phyloP scores from a whole-genome alignment of 2,113 vertebrate genomes.

The Pardalotus punctatus region DNA sequence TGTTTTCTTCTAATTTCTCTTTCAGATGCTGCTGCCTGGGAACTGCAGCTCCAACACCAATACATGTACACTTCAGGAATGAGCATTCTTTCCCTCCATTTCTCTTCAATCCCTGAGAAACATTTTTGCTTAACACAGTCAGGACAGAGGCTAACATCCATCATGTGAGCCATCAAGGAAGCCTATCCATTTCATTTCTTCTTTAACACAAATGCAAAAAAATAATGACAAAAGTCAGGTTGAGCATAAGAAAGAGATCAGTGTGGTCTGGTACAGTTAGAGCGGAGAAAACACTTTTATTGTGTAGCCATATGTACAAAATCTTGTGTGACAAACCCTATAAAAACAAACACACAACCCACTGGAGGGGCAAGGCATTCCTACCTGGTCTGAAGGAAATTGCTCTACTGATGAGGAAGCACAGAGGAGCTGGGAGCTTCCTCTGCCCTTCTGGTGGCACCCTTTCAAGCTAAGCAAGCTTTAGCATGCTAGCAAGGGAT shows the following conservation, averaged over 20 bases:
- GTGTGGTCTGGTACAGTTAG: not conserved
- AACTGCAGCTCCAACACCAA: not conserved
- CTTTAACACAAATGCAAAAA: not conserved
- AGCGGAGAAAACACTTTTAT: not conserved
- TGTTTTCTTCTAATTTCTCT: slow-evolving; percentile 17
- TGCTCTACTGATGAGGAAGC: not conserved
- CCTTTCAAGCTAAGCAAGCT: not conserved
- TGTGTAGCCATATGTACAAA: not conserved
- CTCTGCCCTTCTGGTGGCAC: not conserved
- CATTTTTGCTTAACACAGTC: not conserved
- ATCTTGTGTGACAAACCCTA: not conserved
- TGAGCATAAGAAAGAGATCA: not conserved
- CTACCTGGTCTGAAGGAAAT: not conserved
- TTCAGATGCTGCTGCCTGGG: not conserved
- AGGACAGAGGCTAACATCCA: not conserved
- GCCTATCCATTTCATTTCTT: not conserved
- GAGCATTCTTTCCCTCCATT: not conserved
- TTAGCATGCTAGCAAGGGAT: not conserved
- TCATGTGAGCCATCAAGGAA: not conserved
- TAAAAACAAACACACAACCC: not conserved
- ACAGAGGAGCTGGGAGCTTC: not conserved
- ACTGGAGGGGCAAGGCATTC: not conserved
- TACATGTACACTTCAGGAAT: not conserved
- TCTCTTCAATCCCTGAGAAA: not conserved
- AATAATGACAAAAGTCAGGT: not conserved